Conservation (phyloP, 2,797 vertebrate species). For the Zonotrichia albicollis region DNA sequence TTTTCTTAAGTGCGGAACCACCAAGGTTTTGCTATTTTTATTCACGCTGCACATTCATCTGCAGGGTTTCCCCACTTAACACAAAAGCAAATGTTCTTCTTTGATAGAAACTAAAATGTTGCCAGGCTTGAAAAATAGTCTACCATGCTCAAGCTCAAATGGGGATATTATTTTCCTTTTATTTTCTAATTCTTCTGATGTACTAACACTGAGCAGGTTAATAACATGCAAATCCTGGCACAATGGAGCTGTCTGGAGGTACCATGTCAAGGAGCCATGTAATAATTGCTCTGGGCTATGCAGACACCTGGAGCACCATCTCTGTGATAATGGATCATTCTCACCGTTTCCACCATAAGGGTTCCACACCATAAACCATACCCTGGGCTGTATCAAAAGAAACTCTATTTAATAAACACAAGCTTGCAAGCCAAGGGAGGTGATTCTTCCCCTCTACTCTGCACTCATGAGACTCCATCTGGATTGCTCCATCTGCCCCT, state of each 20-base stretch:
- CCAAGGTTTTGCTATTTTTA: constrained; percentile 10
- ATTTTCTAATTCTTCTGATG: not conserved
- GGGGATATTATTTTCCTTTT: not conserved
- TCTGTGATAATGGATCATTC: not conserved
- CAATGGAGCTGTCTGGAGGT: constrained; percentile 22
- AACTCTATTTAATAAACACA: not conserved
- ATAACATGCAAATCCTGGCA: constrained; percentile 47
- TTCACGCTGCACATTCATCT: not conserved
- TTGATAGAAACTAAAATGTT: constrained; percentile 4
- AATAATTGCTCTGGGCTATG: not conserved
- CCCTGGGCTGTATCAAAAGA: not conserved
- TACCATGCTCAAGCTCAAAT: not conserved
- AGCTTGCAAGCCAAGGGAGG: not conserved
- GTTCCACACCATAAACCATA: not conserved
- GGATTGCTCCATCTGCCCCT: not conserved
- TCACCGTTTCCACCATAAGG: not conserved
- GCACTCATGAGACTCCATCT: not conserved
- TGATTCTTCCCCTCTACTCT: not conserved
- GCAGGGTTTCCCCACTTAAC: constrained; percentile 4
- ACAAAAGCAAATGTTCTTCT: constrained; percentile 17
- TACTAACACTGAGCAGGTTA: constrained; percentile 1
- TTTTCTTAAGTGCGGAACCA: not conserved
- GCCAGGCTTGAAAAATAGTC: not conserved
- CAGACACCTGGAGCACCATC: constrained; percentile 13
- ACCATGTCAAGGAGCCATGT: not conserved